These are phyloP conservation scores for Aphodius sticticus DNA, from an alignment of 2,888 invertebrate genomes.

Conservation along the genomic window DNA sequence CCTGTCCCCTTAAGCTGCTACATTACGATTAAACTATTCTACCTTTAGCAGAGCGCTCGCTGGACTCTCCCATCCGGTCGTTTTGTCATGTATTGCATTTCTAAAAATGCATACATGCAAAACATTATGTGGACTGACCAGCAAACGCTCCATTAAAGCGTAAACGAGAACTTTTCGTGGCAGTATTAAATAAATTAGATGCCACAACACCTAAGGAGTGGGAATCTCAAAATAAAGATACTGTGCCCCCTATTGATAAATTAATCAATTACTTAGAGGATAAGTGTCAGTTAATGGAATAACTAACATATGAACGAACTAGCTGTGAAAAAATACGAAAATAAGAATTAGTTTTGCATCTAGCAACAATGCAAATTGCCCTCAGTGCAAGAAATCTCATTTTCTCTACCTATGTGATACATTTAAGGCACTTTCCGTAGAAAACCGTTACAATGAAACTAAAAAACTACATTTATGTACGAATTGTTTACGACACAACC, in stretches of 20 bases:
- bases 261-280: background rate
- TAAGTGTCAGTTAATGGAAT: constrained; percentile 5
- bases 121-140: no score
- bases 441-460: background rate
- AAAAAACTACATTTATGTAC: constrained; percentile 9
- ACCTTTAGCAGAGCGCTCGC: no score
- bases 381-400: background rate
- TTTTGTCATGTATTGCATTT: no score
- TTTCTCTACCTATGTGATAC: background rate
- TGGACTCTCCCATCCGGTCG: no score
- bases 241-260: background rate
- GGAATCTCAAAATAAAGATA: background rate
- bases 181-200: background rate
- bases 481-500: background rate
- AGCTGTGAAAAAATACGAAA: background rate
- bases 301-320: background rate
- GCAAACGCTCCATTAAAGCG: no score
- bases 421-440: background rate
- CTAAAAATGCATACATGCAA: no score
- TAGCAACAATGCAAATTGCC: background rate
- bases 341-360: background rate
- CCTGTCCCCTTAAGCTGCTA: no score
- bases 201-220: background rate
- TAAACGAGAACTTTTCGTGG: no score
- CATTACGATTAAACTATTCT: no score